These are phyloP conservation scores for Myanophis thanlyinensis DNA, from an alignment of 2,113 vertebrate species.

Conservation along the genomic window DNA sequence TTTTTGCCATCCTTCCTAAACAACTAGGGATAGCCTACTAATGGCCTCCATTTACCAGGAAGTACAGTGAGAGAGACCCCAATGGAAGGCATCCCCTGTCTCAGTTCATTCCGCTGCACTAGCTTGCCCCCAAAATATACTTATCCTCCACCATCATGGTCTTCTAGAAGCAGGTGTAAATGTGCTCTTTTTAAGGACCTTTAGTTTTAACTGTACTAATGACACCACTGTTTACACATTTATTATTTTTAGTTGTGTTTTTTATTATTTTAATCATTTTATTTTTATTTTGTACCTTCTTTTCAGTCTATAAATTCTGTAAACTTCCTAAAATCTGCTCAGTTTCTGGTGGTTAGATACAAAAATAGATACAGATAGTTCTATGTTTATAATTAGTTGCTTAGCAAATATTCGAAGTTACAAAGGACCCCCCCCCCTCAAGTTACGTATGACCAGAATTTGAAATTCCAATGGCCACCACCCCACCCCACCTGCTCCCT, in stretches of 20 bases:
- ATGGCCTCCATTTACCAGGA: not conserved
- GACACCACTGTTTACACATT: no score
- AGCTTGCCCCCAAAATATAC: not conserved
- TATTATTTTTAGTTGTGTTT: no score
- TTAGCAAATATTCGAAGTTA: no score
- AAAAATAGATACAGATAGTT: not conserved
- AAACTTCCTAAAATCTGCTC: not conserved
- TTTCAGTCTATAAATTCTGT: not conserved
- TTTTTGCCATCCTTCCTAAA: not conserved
- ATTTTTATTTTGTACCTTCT: not conserved
- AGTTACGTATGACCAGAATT: no score
- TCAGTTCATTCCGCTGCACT: not conserved
- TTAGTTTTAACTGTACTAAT: not conserved
- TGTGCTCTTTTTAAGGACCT: not conserved
- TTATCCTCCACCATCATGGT: not conserved
- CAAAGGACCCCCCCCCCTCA: no score
- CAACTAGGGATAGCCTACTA: not conserved
- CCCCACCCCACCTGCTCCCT: no score
- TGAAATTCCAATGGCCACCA: no score
- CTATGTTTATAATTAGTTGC: no score
- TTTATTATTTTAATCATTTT: not conserved
- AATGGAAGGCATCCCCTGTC: not conserved
- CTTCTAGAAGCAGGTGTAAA: not conserved
- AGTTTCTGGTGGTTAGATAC: not conserved
- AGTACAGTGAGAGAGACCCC: not conserved